Conservation (phyloP, 1,140 invertebrate genomes). For the Caenorhabditis briggsae region DNA sequence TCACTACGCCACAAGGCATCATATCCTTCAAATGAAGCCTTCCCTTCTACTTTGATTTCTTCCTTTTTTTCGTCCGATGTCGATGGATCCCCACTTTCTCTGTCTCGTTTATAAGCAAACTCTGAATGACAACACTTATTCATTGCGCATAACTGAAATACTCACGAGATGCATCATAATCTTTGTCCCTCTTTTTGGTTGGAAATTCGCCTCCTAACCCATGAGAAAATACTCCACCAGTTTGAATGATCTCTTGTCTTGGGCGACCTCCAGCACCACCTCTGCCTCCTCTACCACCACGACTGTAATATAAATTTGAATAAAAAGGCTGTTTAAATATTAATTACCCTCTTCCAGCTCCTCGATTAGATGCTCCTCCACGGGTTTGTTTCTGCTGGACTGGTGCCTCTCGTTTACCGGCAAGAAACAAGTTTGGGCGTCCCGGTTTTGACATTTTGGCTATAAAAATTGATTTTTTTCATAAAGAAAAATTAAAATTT, state of each 20-base stretch:
- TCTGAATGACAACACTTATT: background rate
- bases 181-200: background rate
- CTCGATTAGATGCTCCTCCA: slow-evolving; percentile 11
- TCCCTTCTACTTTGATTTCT: background rate
- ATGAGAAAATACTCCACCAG: slow-evolving; percentile 34
- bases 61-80: background rate
- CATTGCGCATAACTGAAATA: background rate
- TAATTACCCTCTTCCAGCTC: slow-evolving; percentile 29
- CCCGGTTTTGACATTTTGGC: slow-evolving; percentile 27
- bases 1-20: slow-evolving; percentile 16
- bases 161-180: background rate
- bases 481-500: background rate
- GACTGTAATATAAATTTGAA: background rate
- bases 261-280: background rate
- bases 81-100: background rate
- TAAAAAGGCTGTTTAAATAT: background rate
- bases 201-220: background rate
- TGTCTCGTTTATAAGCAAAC: background rate
- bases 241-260: slow-evolving; percentile 15
- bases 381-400: slow-evolving; percentile 4
- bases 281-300: background rate
- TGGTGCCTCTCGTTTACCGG: slow-evolving; percentile 24
- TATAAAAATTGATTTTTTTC: background rate
- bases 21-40: slow-evolving; percentile 34
- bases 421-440: slow-evolving; percentile 40